These are phyloP conservation scores for Papilio glaucus DNA, from an alignment of 1,140 invertebrate species.

Conservation along the genomic window DNA sequence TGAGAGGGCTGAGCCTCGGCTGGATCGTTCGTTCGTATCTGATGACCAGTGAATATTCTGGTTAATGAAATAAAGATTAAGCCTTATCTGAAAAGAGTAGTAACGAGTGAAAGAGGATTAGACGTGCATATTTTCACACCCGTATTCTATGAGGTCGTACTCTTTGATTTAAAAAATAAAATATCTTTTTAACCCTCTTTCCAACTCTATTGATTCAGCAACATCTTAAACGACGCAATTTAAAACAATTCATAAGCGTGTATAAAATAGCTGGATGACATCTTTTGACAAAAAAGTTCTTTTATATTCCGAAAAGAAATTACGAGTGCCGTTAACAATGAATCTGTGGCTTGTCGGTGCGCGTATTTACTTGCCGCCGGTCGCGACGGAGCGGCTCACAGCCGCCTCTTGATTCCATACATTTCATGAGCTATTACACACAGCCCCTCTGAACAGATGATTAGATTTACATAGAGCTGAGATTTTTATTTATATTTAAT, in stretches of 20 bases:
- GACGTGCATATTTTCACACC: too few species aligned
- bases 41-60: too few species aligned
- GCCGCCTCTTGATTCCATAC: slow-evolving; percentile 74
- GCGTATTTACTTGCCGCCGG: slow-evolving; percentile 66
- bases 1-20: too few species aligned
- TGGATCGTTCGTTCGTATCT: too few species aligned
- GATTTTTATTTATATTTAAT: background rate
- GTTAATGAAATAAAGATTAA: too few species aligned
- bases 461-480: slow-evolving; percentile 54
- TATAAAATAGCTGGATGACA: slow-evolving; percentile 38
- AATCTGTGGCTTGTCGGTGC: slow-evolving; percentile 58
- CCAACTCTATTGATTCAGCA: background rate
- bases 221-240: background rate
- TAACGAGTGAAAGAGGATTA: too few species aligned
- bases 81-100: too few species aligned
- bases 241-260: background rate
- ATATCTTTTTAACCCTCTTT: too few species aligned
- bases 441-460: slow-evolving; percentile 61
- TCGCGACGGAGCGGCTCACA: slow-evolving; percentile 51
- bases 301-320: slow-evolving; percentile 67
- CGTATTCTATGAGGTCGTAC: too few species aligned
- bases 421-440: slow-evolving; percentile 81
- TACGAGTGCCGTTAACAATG: slow-evolving; percentile 69
- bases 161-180: too few species aligned
- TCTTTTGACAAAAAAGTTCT: slow-evolving; percentile 61